Conservation (phyloP, 2,888 invertebrate species). For the Acanthococcus lagerstroemiae region DNA sequence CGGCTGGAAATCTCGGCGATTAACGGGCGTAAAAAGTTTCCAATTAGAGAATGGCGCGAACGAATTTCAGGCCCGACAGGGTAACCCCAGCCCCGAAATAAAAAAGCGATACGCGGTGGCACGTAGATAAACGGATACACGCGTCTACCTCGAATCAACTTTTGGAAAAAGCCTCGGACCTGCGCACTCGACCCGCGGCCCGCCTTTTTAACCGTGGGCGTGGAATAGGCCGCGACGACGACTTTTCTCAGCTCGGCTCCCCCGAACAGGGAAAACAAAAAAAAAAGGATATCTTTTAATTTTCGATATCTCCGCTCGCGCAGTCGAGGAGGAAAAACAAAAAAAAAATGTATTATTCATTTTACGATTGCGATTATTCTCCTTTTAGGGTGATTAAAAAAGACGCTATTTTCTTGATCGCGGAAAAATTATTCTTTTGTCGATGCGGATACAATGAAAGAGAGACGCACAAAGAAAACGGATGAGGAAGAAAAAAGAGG, state of each 20-base stretch:
- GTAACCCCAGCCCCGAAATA: background rate
- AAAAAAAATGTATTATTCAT: conserved; percentile 28
- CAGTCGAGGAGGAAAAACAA: background rate
- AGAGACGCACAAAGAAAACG: background rate
- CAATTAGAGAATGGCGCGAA: background rate
- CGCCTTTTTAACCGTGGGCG: conserved; percentile 13
- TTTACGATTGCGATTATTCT: conserved; percentile 26
- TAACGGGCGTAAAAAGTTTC: background rate
- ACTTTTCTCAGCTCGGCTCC: no score
- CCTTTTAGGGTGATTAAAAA: conserved; percentile 28
- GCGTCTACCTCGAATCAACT: background rate
- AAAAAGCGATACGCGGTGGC: background rate
- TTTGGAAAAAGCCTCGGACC: background rate
- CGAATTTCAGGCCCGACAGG: no score
- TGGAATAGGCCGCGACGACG: conserved; percentile 19
- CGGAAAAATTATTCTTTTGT: conserved; percentile 7
- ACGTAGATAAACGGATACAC: background rate
- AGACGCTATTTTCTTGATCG: conserved; percentile 1
- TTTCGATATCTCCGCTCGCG: conserved; percentile 15
- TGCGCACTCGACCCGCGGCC: background rate
- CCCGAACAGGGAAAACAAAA: no score
- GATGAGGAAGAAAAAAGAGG: background rate
- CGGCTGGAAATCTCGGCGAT: background rate
- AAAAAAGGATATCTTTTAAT: conserved; percentile 20
- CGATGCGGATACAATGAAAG: no score